Evolutionary conservation across 2,888 invertebrate species (phyloP), one percentile per base, ranked within the genome.

Genomic region (Sinopyrophorus schimmeli): DNA sequence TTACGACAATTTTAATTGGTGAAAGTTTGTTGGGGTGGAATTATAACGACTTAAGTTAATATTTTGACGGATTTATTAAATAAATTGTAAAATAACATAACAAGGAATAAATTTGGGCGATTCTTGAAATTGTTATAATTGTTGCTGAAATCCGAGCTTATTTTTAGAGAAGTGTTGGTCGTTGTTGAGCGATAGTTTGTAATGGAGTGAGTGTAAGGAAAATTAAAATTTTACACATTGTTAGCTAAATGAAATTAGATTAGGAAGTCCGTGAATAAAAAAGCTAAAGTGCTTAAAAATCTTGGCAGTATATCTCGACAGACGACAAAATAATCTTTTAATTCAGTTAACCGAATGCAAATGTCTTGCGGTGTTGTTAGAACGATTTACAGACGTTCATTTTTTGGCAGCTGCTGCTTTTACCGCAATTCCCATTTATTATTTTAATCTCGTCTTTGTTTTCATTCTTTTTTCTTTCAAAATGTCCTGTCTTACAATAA

Each of bases 301-400:
- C 59, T 61, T 57, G 58, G 56, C 58, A 56, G 54, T 55, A 54
- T 53, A 55, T 59, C 55, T 51, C 27, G 58, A 56, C 60, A 53
- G 56, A 54, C 44, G 58, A 57, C 61, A 57, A 59, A 57, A 57
- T 61, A 59, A 61, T 59, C 61, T 58, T 55, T 59, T 61, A 61
- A 61, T 61, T 61, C 61, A 55, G 55, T 60, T 60, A 58, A 57
- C 53, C 53, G 49, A 60, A 60, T 58, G 58, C 60, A 60, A 58
- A 58, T 58, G 55, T 58, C 60, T 57, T 55, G 54, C 50, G 60
- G 58, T 57, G 57, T 47, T 52, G 48, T 55, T 54, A 46, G 41
- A 47, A 53, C 55, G 55, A 58, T 57, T 54, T 53, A 51, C 54
- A 48, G 53, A 47, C 48, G 28, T 49, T 49, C 46, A 53, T 49